Evolutionary conservation across 2,888 invertebrate genomes (phyloP).

Genomic region (Dryocosmus kuriphilus): DNA sequence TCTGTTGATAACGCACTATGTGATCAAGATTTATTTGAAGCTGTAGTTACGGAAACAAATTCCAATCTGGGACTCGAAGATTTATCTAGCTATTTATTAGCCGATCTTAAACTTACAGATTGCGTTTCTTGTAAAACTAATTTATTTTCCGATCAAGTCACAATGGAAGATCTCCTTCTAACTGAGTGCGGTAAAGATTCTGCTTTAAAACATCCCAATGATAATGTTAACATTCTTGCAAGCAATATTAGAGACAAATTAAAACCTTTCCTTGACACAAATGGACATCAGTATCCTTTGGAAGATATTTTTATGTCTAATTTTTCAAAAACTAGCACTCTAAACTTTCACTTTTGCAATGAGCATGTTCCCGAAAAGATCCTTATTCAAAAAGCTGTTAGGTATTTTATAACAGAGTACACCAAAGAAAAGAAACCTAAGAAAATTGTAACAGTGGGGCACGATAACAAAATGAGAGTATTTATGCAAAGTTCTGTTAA

Average conservation of each 20-base stretch:
- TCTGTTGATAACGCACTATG: not conserved
- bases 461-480: no score
- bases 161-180: not conserved
- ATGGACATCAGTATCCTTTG: not conserved
- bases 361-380: not conserved
- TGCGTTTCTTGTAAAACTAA: no score
- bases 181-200: not conserved
- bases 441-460: no score
- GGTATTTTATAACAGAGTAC: no score
- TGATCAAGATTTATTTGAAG: no score
- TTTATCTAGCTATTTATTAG: not conserved
- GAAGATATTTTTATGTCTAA: not conserved
- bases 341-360: not conserved
- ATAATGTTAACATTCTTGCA: not conserved
- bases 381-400: not conserved
- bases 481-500: no score
- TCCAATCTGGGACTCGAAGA: not conserved
- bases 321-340: not conserved
- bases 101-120: no score
- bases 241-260: not conserved
- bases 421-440: no score
- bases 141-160: not conserved
- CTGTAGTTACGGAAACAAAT: not conserved
- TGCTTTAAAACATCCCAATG: not conserved
- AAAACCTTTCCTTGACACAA: not conserved